Evolutionary conservation across 2,797 vertebrate genomes (phyloP).

Genomic region (Dendrocincla tyrannina): DNA sequence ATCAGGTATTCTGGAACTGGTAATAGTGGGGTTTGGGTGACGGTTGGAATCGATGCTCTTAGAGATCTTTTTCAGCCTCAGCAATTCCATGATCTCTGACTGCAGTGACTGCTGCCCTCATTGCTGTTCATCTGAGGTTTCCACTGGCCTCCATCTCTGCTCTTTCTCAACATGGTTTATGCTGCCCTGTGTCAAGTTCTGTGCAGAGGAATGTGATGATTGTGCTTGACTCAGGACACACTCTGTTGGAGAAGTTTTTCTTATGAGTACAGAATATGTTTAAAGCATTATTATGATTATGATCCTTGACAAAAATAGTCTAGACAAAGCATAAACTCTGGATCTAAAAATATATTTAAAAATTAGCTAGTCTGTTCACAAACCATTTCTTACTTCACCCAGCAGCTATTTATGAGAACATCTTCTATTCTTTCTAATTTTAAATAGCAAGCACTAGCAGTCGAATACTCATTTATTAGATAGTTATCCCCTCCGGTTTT

Average conservation of each 20-base stretch:
- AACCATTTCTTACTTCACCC: slow-evolving; percentile 48
- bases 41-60: not conserved
- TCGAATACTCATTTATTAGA: slow-evolving; percentile 47
- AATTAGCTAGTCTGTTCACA: slow-evolving; percentile 40
- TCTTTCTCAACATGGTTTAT: not conserved
- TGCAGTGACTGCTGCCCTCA: not conserved
- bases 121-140: not conserved
- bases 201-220: not conserved
- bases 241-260: slow-evolving; percentile 1
- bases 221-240: not conserved
- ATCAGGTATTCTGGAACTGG: not conserved
- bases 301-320: slow-evolving; percentile 35
- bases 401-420: slow-evolving; percentile 62
- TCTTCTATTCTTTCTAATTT: slow-evolving; percentile 54
- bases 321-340: slow-evolving; percentile 50
- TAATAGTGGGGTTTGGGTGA: not conserved
- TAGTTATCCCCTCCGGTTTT: slow-evolving; percentile 21
- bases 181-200: not conserved
- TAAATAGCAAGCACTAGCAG: slow-evolving; percentile 28
- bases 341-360: slow-evolving; percentile 48
- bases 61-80: not conserved
- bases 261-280: not conserved
- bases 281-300: not conserved
- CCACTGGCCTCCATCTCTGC: not conserved
- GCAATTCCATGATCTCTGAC: not conserved